Evolutionary conservation across 1,140 invertebrate species (phyloP), one percentile per base, ranked within the genome.

Genomic region (Kradibia gibbosae): DNA sequence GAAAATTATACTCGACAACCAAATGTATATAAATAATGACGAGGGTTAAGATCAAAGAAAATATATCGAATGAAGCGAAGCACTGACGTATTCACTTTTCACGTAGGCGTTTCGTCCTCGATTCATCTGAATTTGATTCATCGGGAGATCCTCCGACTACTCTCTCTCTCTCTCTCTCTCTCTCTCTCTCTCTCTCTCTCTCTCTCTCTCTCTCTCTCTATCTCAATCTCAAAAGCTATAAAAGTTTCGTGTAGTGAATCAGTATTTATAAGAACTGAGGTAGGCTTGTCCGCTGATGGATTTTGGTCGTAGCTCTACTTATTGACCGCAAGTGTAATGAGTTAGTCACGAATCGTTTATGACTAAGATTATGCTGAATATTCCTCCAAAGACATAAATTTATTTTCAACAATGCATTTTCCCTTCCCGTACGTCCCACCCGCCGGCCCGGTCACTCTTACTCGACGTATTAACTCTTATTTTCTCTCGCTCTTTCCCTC

Each of bases 281-380:
- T 67, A 67, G 39, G 34, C 34, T 39, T 67, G 62, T 39, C 62
- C 62, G 60, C 60, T 15, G 34, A 65, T 31, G 60, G 60, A 34
- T 65, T 65, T 65, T 65, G 31, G 36, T 31, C 60, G 15, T 20
- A 65, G 60, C 36, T 65, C 60, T 34, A 36, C 60, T 65, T 65
- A 65, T 65, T 65, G 60, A 65, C 60, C 31, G 60, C 60, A 65
- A 65, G 60, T 65, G 60, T 65, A 65, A 65, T 22, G 60, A 28
- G 28, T 65, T 65, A 65, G 55, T 60, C 55, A 60, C 17, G n/a
- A 31, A 8, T 7, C 55, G 31, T 31, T 60, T 60, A 60, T 60
- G 31, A 28, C 25, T 60, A 60, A 3, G 17, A 60, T 60, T 60
- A 60, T 28, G 17, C 31, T 31, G 25, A 60, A 60, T 60, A 60